Evolutionary conservation across 2,113 vertebrate genomes (phyloP).

Genomic region (Varanus salvator): DNA sequence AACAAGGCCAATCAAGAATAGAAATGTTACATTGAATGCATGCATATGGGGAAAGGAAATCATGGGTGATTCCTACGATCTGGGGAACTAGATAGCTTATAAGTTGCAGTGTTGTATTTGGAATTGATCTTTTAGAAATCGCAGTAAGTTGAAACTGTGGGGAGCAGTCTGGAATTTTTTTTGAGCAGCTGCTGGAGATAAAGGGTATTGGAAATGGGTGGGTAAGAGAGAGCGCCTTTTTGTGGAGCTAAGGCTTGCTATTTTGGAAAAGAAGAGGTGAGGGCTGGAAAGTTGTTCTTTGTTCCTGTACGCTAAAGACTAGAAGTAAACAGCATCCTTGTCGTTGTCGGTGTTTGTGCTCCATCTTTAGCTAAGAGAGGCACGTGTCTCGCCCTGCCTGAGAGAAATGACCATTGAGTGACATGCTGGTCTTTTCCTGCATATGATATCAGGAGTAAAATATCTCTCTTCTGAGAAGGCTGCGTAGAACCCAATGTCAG

Average conservation of each 20-base stretch:
- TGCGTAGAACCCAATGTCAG: neutral
- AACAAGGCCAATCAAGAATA: neutral
- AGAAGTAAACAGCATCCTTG: too few relatives aligned
- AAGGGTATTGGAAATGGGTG: constrained; percentile 51
- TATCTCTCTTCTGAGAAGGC: constrained; percentile 17
- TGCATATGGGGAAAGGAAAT: neutral
- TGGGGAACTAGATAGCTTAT: constrained; percentile 12
- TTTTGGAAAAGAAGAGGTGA: neutral
- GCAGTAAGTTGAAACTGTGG: constrained; percentile 62
- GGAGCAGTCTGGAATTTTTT: constrained; percentile 70
- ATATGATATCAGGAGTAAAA: constrained; percentile 3
- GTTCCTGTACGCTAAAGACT: too few relatives aligned
- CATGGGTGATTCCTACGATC: neutral
- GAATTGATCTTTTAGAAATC: constrained; percentile 68
- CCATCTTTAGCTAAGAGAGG: constrained; percentile 10
- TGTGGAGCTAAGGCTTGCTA: constrained; percentile 46
- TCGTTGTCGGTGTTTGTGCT: neutral
- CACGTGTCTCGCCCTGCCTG: neutral
- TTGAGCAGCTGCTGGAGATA: constrained; percentile 64
- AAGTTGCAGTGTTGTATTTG: constrained; percentile 44
- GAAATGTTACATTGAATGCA: neutral
- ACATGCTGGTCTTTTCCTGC: constrained; percentile 30
- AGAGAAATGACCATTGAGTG: too few relatives aligned
- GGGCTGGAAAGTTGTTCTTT: constrained; percentile 35
- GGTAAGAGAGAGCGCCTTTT: constrained; percentile 54